phyloP scores from a whole-genome alignment of 2,888 invertebrate genomes.

The Sarcophaga carnaria region DNA sequence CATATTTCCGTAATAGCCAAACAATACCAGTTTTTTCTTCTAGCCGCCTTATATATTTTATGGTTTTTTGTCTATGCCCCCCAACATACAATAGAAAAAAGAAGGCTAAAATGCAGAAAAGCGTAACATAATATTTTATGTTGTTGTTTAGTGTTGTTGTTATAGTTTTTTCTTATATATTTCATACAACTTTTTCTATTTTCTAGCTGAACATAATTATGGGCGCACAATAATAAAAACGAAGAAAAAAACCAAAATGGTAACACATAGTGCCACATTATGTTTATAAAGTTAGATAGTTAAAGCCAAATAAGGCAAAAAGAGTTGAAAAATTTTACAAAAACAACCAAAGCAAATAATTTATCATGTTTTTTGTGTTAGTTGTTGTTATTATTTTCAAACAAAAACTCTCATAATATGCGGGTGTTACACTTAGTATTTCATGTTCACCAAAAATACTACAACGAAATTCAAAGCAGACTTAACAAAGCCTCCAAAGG shows the following conservation, averaged over 20 bases:
- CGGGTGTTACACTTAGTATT: conserved; percentile 56
- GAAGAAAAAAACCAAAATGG: background rate
- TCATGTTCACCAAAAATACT: conserved; percentile 85
- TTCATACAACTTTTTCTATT: too few relatives aligned
- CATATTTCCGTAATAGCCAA: conserved; percentile 54
- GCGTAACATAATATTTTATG: conserved; percentile 45
- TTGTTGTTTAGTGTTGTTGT: background rate
- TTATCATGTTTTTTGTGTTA: conserved; percentile 47
- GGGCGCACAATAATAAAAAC: background rate
- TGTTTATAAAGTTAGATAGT: background rate
- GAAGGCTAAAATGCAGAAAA: conserved; percentile 47
- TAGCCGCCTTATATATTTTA: conserved; percentile 13
- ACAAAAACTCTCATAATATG: conserved; percentile 43
- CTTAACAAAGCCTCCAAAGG: conserved; percentile 3
- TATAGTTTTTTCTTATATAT: conserved; percentile 27
- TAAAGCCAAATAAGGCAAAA: background rate
- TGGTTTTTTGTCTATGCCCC: too few relatives aligned
- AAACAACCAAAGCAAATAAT: conserved; percentile 39
- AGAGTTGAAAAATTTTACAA: background rate
- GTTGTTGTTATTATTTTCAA: background rate
- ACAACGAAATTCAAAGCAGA: background rate
- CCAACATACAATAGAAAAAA: background rate
- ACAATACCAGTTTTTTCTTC: conserved; percentile 36
- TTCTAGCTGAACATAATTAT: conserved; percentile 39
- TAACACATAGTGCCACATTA: conserved; percentile 33